Evolutionary conservation across 1,140 invertebrate species (phyloP), one percentile per base, ranked within the genome.

Genomic region (Linepithema humile): DNA sequence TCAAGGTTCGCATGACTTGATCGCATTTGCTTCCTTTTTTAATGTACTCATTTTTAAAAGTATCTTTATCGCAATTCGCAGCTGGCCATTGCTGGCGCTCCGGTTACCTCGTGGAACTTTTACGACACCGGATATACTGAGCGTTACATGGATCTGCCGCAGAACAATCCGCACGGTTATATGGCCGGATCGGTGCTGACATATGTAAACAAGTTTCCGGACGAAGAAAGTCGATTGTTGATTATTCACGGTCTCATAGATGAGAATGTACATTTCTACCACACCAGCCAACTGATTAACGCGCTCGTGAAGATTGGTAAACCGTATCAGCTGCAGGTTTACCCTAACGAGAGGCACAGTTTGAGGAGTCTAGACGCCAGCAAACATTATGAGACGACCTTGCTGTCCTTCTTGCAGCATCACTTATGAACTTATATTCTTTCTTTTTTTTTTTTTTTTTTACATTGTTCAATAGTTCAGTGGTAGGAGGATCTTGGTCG

Each of bases 191-290:
- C 97, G 12, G 96, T 98, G 59, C 94, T 98, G 50, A 96, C 96
- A 72, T 97, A 97, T 88, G 96, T 98, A 6, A 96, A 97, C 85
- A 96, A 97, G 91, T 98, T 99, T 94, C 98, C 98, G 1, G 97
- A 99, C 91, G 97, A 98, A 92, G 98, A 98, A 92, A 98, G 98
- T 93, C 95, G 98, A 75, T 94, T 99, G 55, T 94, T 99, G n/a
- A 98, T 99, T 53, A 98, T 99, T 88, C 99, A 99, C 94, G 99
- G 99, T 6, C 95, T 99, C 60, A 98, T 99, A 73, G 99, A 99
- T 94, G 99, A 99, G 94, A 99, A 99, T 93, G 99, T 99, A n/a
- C 99, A 99, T 94, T 99, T 99, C 93, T 97, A 97, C 88, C 99
- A 99, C 93, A 99, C 99, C 12, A 98, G 97, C 93, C 96, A 97